Evolutionary conservation across 2,888 invertebrate genomes (phyloP), one percentile per base, ranked within the genome.

Genomic region (Atethmia centrago): DNA sequence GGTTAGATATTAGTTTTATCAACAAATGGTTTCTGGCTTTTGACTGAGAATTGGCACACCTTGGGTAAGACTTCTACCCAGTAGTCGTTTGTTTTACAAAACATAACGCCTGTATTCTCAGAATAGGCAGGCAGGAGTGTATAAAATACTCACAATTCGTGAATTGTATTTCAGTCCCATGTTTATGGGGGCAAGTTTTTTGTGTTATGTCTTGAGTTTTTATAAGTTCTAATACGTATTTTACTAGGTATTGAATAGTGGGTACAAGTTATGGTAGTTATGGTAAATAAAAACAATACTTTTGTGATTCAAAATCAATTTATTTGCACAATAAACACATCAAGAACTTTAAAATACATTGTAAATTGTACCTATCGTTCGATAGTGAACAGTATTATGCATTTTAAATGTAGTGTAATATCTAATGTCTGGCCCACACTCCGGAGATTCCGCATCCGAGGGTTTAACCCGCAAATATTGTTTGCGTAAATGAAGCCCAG

Each of bases 261-360:
- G 14, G 10, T 31, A 19, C 12, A 16, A 14, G n/a, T 28, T 31
- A 0, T 42, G 5, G 12, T 16, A 62, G n/a, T 28, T 31, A 0
- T 42, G 8, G 12, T 21, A 62, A 67, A 72, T 68, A 51, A 71
- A 68, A 83, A 74, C 70, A n/a, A 51, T 14, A 19, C 0, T 16
- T 28, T 40, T 49, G 28, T 70, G 67, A 83, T 87, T 87, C 55
- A 81, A 85, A 85, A 87, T 85, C 83, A 84, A 82, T 88, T 89
- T 90, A 90, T 87, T 82, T 88, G 82, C 86, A 88, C 81, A 88
- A 86, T 87, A 85, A 87, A 89, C 81, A 89, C 81, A 80, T 82
- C 72, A 81, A 82, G 79, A 84, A 85, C 75, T 84, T 85, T 76
- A 83, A 81, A 82, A 78, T 86, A 86, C 75, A 84, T 78, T 75